Evolutionary conservation across 2,888 invertebrate genomes (phyloP).

Genomic region (Holacanthella duospinosa): DNA sequence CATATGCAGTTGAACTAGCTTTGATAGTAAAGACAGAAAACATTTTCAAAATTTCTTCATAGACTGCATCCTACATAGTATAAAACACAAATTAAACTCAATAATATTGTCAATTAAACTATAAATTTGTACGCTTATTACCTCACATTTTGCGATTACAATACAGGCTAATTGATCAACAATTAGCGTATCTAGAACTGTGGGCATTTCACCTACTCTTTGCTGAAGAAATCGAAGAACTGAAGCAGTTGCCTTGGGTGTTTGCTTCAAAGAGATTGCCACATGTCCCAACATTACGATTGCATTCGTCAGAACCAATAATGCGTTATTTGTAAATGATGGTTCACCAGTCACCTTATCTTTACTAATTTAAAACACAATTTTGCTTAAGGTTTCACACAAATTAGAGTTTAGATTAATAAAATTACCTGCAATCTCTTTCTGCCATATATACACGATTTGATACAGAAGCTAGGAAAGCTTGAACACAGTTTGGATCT

Average conservation of each 20-base stretch:
- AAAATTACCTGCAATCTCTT: conserved; percentile 59
- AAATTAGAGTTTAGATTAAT: not conserved
- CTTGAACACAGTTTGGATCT: conserved; percentile 88
- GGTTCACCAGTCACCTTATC: not conserved
- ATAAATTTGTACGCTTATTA: conserved; percentile 40
- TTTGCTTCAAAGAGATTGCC: conserved; percentile 84
- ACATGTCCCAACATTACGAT: conserved; percentile 96
- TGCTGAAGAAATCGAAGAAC: conserved; percentile 96
- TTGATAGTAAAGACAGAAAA: conserved; percentile 92
- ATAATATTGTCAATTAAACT: not conserved
- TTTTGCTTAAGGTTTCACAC: not conserved
- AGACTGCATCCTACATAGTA: conserved; percentile 49
- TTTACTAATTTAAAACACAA: not conserved
- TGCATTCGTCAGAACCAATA: conserved; percentile 88
- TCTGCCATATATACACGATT: conserved; percentile 89
- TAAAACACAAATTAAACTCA: not conserved
- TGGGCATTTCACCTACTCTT: conserved; percentile 81
- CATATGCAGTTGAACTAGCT: conserved; percentile 54
- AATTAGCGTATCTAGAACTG: conserved; percentile 82
- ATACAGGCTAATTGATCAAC: conserved; percentile 97
- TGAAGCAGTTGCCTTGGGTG: conserved; percentile 85
- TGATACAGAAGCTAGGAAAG: conserved; percentile 89
- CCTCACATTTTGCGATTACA: conserved; percentile 85
- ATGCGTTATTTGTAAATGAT: conserved; percentile 9
- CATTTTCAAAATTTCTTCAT: conserved; percentile 96